A percentile compares a stretch with the other conserved stretches of the same genome.
Conservation (phyloP, 2,113 vertebrate genomes). For the Hystrix cristata region DNA sequence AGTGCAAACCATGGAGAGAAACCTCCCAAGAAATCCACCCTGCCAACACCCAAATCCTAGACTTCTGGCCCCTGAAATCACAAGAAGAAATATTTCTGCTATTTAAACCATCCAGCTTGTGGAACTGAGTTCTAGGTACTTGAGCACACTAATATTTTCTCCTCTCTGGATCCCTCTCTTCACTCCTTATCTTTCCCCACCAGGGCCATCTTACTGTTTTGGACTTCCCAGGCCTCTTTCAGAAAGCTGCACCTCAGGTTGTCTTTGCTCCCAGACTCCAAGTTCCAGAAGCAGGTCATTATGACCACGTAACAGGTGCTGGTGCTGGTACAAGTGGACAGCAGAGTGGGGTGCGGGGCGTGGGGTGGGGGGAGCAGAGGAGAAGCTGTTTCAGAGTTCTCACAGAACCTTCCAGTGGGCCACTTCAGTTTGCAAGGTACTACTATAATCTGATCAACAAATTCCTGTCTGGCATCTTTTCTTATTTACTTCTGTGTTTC, state of each 20-base stretch:
- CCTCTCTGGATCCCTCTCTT: background rate
- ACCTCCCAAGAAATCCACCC: background rate
- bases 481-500: background rate
- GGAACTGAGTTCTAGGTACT: background rate
- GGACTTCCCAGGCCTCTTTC: background rate
- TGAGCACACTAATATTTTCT: background rate
- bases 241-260: background rate
- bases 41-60: too few species aligned
- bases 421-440: background rate
- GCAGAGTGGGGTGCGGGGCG: background rate
- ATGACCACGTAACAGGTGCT: fast-evolving
- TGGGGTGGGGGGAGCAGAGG: background rate
- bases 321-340: background rate
- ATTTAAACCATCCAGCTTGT: background rate
- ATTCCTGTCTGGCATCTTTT: background rate
- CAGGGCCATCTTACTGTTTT: background rate
- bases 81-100: background rate
- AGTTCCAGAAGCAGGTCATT: background rate
- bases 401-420: background rate
- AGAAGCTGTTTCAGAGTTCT: background rate
- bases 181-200: background rate
- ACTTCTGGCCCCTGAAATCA: background rate
- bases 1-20: background rate
- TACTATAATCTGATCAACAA: background rate
- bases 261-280: background rate